Evolutionary conservation across 1,140 invertebrate genomes (phyloP).

Genomic region (Drosophila asahinai): DNA sequence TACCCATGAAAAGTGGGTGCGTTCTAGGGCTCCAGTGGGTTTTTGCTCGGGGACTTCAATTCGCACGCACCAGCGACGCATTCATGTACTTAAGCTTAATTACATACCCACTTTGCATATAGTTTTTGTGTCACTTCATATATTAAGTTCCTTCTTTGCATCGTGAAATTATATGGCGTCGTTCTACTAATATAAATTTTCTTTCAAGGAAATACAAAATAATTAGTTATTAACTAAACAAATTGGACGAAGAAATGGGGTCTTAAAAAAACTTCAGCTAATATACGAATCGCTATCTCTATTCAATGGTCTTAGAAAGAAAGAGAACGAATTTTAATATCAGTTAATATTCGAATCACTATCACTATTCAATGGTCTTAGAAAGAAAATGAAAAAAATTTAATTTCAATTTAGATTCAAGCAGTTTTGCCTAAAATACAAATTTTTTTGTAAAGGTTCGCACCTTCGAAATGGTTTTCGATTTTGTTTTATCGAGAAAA

Average conservation of each 20-base stretch:
- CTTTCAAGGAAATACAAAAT: not conserved
- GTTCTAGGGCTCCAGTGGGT: conserved; percentile 33
- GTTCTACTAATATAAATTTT: not conserved
- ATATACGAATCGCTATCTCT: no score
- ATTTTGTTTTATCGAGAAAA: no score
- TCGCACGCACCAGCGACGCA: conserved; percentile 39
- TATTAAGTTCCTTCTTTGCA: conserved; percentile 20
- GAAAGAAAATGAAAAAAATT: no score
- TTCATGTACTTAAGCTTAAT: conserved; percentile 52
- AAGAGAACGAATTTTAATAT: no score
- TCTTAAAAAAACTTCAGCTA: no score
- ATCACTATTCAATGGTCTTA: no score
- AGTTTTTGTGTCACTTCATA: not conserved
- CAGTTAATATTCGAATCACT: no score
- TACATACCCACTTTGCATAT: conserved; percentile 11
- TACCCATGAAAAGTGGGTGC: conserved; percentile 35
- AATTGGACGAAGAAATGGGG: not conserved
- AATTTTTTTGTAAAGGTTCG: no score
- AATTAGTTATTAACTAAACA: not conserved
- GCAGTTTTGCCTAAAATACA: no score
- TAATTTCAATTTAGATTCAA: no score
- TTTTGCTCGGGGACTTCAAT: conserved; percentile 37
- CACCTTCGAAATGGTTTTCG: no score
- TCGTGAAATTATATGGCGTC: not conserved
- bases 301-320: no score